phyloP scores from a whole-genome alignment of 2,113 vertebrate species.

The Alosa alosa region DNA sequence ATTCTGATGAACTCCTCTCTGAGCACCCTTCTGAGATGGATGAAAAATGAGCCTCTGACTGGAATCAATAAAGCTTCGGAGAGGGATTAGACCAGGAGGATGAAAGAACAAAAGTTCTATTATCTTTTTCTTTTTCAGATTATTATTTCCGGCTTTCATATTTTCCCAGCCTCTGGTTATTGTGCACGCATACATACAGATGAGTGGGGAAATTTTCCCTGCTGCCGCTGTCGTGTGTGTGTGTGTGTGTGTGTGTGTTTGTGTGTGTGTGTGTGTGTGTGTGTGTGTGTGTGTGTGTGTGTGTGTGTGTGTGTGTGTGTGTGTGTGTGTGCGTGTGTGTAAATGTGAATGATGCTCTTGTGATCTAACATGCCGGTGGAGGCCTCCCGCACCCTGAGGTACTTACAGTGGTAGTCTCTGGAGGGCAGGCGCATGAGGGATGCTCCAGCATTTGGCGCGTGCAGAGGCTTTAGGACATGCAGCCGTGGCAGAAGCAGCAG shows the following conservation, averaged over 20 bases:
- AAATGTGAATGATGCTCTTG: neutral
- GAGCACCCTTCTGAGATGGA: conserved; percentile 29
- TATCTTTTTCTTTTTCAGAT: neutral
- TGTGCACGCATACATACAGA: neutral
- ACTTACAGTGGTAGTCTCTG: neutral
- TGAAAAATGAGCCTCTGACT: conserved; percentile 37
- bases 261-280: neutral
- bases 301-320: neutral
- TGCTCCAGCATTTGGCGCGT: neutral
- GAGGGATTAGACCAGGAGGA: neutral
- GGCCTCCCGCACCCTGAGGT: neutral
- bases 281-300: neutral
- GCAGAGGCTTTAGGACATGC: neutral
- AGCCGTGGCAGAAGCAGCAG: neutral
- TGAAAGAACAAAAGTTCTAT: neutral
- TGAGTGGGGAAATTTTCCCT: neutral
- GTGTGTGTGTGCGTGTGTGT: neutral
- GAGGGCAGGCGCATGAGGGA: neutral
- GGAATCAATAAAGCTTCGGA: conserved; percentile 40
- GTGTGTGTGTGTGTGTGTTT: neutral
- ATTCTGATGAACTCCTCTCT: conserved; percentile 39
- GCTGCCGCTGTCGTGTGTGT: neutral
- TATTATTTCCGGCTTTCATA: too few species aligned
- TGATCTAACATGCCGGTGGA: neutral
- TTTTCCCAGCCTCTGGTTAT: neutral